Conservation (phyloP, 2,797 vertebrate genomes). For the Semaprochilodus insignis region DNA sequence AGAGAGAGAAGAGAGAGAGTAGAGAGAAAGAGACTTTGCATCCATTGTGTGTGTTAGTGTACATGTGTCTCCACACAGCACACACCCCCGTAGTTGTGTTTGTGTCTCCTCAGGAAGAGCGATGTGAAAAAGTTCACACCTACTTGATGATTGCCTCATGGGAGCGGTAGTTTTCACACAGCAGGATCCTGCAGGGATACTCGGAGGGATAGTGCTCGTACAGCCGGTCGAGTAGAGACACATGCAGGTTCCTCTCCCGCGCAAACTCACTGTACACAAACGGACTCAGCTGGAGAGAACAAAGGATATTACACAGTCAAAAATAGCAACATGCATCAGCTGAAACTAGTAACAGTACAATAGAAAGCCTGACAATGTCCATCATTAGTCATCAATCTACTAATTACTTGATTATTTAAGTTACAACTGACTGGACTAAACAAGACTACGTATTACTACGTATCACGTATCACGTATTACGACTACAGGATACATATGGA, state of each 20-base stretch:
- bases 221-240: constrained; percentile 94
- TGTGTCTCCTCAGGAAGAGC: constrained; percentile 56
- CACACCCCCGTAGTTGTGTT: constrained; percentile 11
- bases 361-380: too few species aligned
- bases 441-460: too few species aligned
- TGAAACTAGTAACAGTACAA: background rate
- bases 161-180: constrained; percentile 99
- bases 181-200: constrained; percentile 96
- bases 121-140: constrained; percentile 82
- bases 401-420: too few species aligned
- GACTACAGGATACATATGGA: too few species aligned
- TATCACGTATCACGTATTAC: too few species aligned
- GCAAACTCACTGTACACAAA: constrained; percentile 99
- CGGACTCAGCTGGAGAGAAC: constrained; percentile 89
- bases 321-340: background rate
- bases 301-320: background rate
- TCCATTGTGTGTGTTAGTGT: background rate
- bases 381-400: too few species aligned
- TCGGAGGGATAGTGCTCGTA: constrained; percentile 98
- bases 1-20: background rate
- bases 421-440: too few species aligned
- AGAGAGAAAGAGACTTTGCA: background rate
- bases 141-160: constrained; percentile 99
- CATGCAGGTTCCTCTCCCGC: constrained; percentile 95
- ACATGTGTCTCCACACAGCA: background rate